These are phyloP conservation scores for Athalia circularis DNA, from an alignment of 2,888 invertebrate species.

Conservation along the genomic window DNA sequence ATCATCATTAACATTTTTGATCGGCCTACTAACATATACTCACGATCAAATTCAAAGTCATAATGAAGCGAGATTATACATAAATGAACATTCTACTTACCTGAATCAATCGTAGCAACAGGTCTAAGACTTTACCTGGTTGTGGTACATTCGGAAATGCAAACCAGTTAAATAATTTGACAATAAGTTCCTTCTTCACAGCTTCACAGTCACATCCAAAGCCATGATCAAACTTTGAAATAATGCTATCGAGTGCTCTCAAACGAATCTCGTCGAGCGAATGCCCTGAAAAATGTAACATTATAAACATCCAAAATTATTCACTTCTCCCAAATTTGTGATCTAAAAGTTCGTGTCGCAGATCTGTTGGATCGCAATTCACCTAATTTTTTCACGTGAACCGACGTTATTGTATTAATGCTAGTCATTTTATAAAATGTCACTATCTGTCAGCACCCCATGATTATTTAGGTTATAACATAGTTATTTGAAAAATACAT, in stretches of 20 bases:
- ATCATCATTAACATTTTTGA: neutral
- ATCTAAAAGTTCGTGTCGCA: too few relatives aligned
- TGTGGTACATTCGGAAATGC: conserved; percentile 75
- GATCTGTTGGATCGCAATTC: conserved; percentile 18
- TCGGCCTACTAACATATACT: neutral
- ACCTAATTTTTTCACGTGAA: conserved; percentile 67
- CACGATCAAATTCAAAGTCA: neutral
- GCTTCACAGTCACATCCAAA: conserved; percentile 79
- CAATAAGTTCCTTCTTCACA: conserved; percentile 78
- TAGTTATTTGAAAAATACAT: too few relatives aligned
- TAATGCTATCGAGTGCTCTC: conserved; percentile 76
- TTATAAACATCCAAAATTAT: neutral
- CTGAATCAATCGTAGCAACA: conserved; percentile 77
- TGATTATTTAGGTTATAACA: too few relatives aligned
- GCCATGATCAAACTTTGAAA: conserved; percentile 80
- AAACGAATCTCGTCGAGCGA: conserved; percentile 78
- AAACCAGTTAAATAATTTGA: conserved; percentile 81
- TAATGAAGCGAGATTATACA: conserved; percentile 14
- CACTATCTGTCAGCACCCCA: too few relatives aligned
- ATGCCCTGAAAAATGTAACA: conserved; percentile 73
- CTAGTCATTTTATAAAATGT: conserved; percentile 55
- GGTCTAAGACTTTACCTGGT: conserved; percentile 77
- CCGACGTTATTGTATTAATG: conserved; percentile 59
- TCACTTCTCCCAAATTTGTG: too few relatives aligned
- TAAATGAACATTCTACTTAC: conserved; percentile 69